phyloP scores from a whole-genome alignment of 2,888 invertebrate genomes.

The Chloroclystis v-ata region DNA sequence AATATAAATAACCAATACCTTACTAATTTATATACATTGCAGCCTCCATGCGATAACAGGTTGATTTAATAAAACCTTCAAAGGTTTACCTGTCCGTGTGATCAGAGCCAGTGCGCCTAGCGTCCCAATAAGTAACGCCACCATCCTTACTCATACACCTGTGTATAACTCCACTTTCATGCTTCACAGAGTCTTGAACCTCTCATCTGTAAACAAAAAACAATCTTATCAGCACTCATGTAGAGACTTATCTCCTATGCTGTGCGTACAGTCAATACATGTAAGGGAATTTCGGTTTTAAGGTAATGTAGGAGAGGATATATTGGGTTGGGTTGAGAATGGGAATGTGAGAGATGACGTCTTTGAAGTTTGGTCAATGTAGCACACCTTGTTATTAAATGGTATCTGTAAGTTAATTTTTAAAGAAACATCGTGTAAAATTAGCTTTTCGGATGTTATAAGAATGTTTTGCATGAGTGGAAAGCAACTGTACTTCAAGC shows the following conservation, averaged over 20 bases:
- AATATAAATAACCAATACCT: no score
- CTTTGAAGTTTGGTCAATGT: constrained; percentile 29
- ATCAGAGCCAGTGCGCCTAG: constrained; percentile 62
- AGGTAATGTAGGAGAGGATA: background rate
- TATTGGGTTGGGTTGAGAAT: constrained; percentile 12
- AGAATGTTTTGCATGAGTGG: no score
- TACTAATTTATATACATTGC: no score
- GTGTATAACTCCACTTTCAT: constrained; percentile 57
- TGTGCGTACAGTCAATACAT: background rate
- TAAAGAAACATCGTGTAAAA: background rate
- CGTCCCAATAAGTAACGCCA: constrained; percentile 56
- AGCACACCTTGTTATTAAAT: constrained; percentile 12
- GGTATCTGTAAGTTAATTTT: constrained; percentile 1
- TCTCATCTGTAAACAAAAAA: constrained; percentile 49
- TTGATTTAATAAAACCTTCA: background rate
- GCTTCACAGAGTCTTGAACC: constrained; percentile 44
- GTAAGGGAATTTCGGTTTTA: background rate
- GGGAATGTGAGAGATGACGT: constrained; percentile 21
- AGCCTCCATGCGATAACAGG: background rate
- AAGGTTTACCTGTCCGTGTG: constrained; percentile 56
- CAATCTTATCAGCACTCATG: constrained; percentile 28
- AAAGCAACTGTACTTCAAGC: no score
- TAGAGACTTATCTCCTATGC: constrained; percentile 16
- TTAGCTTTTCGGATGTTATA: no score
- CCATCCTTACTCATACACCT: constrained; percentile 59